phyloP scores from a whole-genome alignment of 2,113 vertebrate genomes.

The Ia io region DNA sequence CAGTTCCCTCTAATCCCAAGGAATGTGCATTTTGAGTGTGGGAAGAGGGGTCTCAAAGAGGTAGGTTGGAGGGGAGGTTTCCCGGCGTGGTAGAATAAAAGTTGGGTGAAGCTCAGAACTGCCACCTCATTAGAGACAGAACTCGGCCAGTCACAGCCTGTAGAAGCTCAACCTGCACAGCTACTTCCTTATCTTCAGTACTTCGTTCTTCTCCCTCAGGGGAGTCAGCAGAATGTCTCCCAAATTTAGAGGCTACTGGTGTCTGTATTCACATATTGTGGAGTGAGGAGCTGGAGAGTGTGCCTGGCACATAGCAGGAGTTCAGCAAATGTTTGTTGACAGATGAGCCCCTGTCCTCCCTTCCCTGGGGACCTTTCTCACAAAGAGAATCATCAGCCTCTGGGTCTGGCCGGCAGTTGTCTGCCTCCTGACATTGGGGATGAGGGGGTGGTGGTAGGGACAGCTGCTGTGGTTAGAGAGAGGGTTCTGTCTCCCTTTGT shows the following conservation, averaged over 20 bases:
- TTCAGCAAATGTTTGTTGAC: background rate
- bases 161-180: background rate
- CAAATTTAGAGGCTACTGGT: background rate
- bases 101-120: background rate
- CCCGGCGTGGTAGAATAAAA: background rate
- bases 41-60: background rate
- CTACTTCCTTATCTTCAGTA: background rate
- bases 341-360: background rate
- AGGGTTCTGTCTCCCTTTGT: background rate
- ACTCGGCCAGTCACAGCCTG: background rate
- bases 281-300: background rate
- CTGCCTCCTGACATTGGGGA: background rate
- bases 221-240: background rate
- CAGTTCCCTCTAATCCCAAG: background rate
- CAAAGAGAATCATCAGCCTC: constrained; percentile 28
- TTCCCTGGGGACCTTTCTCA: background rate
- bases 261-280: background rate
- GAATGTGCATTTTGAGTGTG: background rate
- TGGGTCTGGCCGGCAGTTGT: background rate
- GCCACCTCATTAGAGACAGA: background rate
- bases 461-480: constrained; percentile 30
- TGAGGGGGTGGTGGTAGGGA: background rate
- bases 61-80: background rate
- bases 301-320: background rate
- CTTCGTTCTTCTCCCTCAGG: background rate